Evolutionary conservation across 2,888 invertebrate genomes (phyloP), one percentile per base, ranked within the genome.

Genomic region (Drosophila buzzatii): DNA sequence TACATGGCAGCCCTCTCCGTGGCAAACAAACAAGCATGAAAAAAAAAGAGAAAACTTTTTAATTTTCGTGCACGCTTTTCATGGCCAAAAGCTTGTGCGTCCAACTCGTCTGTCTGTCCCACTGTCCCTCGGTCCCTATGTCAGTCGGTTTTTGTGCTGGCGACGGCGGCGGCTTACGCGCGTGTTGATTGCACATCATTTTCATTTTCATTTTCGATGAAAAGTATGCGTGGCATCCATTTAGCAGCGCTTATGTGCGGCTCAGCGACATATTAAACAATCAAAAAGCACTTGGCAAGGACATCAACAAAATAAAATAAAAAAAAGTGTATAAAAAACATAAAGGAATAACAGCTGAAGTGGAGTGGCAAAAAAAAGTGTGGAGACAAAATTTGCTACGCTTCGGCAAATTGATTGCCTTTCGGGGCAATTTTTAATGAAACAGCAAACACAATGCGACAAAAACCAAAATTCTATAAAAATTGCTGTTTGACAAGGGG

Each of bases 261-360:
- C 89, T 87, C 80, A 86, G 88, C 71, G 78, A 74, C 76, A 82
- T 87, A 85, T 85, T 85, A 89, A 85, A 89, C 85, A 85, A 89
- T 89, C 64, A 87, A 79, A 89, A 86, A 81, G 74, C 82, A 84
- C 85, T 85, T 74, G 70, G 49, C 82, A 75, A 79, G 67, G 70
- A 76, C 71, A 74, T 61, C 63, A 59, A 52, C n/a, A n/a, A n/a
- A n/a, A n/a, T n/a, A n/a, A n/a, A n/a, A n/a, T n/a, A 59, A n/a
- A 39, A 39, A 14, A 16, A 62, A 4, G 27, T n/a, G 6, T 31
- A 31, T 35, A 14, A 9, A 37, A 31, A 42, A 18, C 1, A 16
- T 4, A 33, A 8, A 18, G 53, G 35, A 35, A 41, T 14, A 41
- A 35, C 14, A 61, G 18, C 14, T 23, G 18, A 23, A 33, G 20